A percentile compares a stretch with the other conserved stretches of the same genome.
Conservation (phyloP, 64 coral and sea anemone species). For the Porites lutea region DNA sequence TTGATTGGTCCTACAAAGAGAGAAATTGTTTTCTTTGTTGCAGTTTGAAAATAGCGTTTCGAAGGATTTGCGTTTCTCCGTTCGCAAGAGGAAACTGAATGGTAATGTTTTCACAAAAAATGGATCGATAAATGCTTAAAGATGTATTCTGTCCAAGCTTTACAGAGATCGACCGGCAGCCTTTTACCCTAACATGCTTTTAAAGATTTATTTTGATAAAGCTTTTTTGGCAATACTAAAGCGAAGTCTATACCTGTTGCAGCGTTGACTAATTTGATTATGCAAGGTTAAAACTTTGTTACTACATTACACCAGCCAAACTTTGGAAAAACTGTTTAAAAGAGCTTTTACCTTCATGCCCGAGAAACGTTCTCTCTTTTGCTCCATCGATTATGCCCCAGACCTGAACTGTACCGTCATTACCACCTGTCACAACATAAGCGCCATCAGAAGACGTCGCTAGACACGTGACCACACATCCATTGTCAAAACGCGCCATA, state of each 20-base stretch:
- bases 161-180: no score
- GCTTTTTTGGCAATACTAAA: no score
- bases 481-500: constrained; percentile 63
- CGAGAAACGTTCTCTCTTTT: constrained; percentile 23
- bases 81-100: not conserved
- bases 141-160: no score
- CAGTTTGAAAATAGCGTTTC: not conserved
- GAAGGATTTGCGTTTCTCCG: not conserved
- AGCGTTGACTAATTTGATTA: no score
- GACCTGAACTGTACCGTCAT: constrained; percentile 47
- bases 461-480: constrained; percentile 60
- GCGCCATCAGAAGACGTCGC: constrained; percentile 43
- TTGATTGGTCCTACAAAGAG: constrained; percentile 65
- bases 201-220: no score
- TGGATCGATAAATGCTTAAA: no score
- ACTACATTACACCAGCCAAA: no score
- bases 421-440: constrained; percentile 62
- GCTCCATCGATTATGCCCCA: constrained; percentile 39
- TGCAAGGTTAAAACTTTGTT: no score
- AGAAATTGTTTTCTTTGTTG: not conserved
- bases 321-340: no score
- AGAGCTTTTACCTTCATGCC: constrained; percentile 68
- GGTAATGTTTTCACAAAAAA: no score
- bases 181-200: no score
- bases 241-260: no score